Percentiles rank a stretch among this genome's conserved stretches.
These are phyloP conservation scores for Lophius piscatorius DNA, from an alignment of 2,113 vertebrate species.

Conservation along the genomic window DNA sequence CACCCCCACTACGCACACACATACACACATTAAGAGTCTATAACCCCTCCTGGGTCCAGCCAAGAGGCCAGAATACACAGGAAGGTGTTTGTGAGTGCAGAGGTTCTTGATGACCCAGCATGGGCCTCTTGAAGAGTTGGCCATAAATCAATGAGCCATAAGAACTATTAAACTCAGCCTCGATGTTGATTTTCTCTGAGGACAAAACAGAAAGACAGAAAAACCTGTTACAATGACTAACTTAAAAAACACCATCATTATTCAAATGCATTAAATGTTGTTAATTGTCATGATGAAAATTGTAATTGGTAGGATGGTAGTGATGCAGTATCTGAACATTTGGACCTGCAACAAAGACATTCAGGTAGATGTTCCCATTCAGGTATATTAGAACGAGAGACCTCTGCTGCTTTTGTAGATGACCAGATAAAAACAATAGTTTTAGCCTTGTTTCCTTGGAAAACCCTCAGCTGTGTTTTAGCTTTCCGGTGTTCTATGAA, in stretches of 20 bases:
- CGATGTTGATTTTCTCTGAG: slow-evolving; percentile 23
- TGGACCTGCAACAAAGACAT: slow-evolving; percentile 49
- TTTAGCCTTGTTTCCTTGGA: slow-evolving; percentile 68
- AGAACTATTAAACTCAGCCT: slow-evolving; percentile 47
- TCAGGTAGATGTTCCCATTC: slow-evolving; percentile 40
- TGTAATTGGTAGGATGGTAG: slow-evolving; percentile 36
- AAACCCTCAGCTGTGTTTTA: slow-evolving; percentile 39
- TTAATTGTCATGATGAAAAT: too few relatives aligned
- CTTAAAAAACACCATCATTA: slow-evolving; percentile 29
- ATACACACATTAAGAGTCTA: too few relatives aligned
- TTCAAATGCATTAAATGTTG: too few relatives aligned
- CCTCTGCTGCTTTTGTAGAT: slow-evolving; percentile 2
- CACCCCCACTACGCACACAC: too few relatives aligned
- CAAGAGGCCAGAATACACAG: too few relatives aligned
- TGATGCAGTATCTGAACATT: slow-evolving; percentile 53
- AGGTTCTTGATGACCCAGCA: slow-evolving; percentile 53
- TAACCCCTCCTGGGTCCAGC: too few relatives aligned
- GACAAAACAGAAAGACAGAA: slow-evolving; percentile 29
- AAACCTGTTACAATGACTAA: slow-evolving; percentile 14
- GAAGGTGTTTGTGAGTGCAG: slow-evolving; percentile 26
- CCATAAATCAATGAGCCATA: slow-evolving; percentile 59
- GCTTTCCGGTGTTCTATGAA: slow-evolving; percentile 33
- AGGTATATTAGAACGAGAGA: slow-evolving; percentile 29
- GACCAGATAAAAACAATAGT: slow-evolving; percentile 36
- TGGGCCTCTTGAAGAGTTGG: slow-evolving; percentile 31